These are phyloP conservation scores for Numenius arquata DNA, from an alignment of 2,113 vertebrate genomes.

Conservation along the genomic window DNA sequence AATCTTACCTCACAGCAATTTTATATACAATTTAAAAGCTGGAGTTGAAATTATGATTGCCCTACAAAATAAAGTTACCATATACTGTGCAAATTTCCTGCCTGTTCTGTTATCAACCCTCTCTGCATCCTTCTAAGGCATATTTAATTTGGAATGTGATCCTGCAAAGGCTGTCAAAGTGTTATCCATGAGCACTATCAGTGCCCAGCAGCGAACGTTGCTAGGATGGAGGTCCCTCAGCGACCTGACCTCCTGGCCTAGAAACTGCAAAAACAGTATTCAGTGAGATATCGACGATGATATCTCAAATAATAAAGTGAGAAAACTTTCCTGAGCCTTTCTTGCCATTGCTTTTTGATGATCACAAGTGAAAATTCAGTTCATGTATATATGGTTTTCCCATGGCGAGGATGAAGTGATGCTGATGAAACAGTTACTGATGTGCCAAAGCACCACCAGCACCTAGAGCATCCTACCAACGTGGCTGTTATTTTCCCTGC, in stretches of 20 bases:
- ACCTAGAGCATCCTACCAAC: background rate
- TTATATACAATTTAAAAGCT: background rate
- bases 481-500: background rate
- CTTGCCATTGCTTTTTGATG: background rate
- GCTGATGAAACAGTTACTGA: background rate
- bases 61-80: background rate
- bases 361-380: background rate
- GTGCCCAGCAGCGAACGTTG: background rate
- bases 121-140: background rate
- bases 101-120: background rate
- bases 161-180: background rate
- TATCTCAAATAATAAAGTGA: background rate
- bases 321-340: background rate
- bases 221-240: background rate
- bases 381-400: background rate
- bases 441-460: background rate
- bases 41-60: background rate
- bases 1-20: background rate
- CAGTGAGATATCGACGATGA: background rate
- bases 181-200: background rate
- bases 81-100: background rate
- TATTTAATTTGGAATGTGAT: background rate
- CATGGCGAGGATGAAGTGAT: background rate
- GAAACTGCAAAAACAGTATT: background rate
- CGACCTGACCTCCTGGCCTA: background rate